Evolutionary conservation across 2,113 vertebrate species (phyloP).

Genomic region (Pluvialis apricaria): DNA sequence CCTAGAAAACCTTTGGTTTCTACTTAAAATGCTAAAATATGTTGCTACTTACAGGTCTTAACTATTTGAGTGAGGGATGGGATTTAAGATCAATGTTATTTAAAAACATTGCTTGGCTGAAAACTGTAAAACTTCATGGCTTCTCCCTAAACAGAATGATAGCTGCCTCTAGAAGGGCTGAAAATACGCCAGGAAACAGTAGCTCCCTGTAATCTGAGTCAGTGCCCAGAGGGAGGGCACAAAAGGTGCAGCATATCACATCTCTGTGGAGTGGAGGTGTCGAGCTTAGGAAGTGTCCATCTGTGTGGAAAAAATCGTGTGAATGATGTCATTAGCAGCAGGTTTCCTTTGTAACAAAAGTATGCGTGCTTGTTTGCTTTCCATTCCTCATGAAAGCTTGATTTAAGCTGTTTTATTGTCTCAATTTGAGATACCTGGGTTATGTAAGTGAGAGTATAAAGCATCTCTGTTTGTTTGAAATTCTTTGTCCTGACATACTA

Average conservation of each 20-base stretch:
- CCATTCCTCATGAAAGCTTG: background rate
- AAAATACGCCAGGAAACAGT: background rate
- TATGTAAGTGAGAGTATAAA: background rate
- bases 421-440: background rate
- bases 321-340: background rate
- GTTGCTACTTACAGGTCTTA: background rate
- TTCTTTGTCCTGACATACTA: background rate
- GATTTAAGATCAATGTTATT: background rate
- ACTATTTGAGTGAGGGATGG: background rate
- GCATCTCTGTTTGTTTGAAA: background rate
- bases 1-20: background rate
- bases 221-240: background rate
- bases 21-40: background rate
- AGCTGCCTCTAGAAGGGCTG: background rate
- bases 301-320: background rate
- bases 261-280: background rate
- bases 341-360: background rate
- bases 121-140: background rate
- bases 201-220: background rate
- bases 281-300: background rate
- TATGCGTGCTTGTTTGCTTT: background rate
- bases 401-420: background rate
- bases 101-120: background rate
- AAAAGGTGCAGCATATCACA: fast-evolving
- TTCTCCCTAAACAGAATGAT: background rate